These are phyloP conservation scores for Eutrigla gurnardus DNA, from an alignment of 2,797 vertebrate species.

Conservation along the genomic window DNA sequence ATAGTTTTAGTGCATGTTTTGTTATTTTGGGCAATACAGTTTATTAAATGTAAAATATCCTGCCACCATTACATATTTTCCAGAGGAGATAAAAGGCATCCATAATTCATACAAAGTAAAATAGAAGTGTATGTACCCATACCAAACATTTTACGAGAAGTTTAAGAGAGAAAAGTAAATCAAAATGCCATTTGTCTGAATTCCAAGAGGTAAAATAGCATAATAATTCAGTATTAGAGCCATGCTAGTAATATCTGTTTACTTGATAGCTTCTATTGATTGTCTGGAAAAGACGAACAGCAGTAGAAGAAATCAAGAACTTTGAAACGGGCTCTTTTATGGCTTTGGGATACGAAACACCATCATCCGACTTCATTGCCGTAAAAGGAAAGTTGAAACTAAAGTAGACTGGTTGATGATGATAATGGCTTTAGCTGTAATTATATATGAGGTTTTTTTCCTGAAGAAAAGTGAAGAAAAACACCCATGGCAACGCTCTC, in stretches of 20 bases:
- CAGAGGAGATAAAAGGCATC: background rate
- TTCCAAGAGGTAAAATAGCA: conserved; percentile 50
- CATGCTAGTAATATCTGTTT: conserved; percentile 71
- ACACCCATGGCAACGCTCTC: background rate
- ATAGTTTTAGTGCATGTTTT: no score
- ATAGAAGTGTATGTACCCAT: background rate
- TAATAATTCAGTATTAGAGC: conserved; percentile 65
- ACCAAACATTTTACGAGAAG: conserved; percentile 10
- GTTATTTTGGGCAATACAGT: no score
- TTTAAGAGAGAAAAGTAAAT: conserved; percentile 27
- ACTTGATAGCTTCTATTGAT: conserved; percentile 72
- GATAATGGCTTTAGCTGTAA: conserved; percentile 36
- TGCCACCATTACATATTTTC: no score
- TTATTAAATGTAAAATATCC: no score
- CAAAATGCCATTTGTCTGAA: conserved; percentile 41
- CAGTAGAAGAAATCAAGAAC: conserved; percentile 58
- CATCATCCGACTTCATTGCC: conserved; percentile 61
- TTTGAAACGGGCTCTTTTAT: conserved; percentile 46
- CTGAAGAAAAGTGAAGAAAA: background rate
- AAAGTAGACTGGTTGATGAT: conserved; percentile 30
- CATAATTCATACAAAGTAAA: conserved; percentile 8
- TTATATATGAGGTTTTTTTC: conserved; percentile 37
- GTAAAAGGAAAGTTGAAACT: conserved; percentile 68
- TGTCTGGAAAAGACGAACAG: conserved; percentile 51
- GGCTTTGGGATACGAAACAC: conserved; percentile 54